Evolutionary conservation across 53 echinoderm and acorn worm species (phyloP).

Genomic region (Temnopleurus reevesii): DNA sequence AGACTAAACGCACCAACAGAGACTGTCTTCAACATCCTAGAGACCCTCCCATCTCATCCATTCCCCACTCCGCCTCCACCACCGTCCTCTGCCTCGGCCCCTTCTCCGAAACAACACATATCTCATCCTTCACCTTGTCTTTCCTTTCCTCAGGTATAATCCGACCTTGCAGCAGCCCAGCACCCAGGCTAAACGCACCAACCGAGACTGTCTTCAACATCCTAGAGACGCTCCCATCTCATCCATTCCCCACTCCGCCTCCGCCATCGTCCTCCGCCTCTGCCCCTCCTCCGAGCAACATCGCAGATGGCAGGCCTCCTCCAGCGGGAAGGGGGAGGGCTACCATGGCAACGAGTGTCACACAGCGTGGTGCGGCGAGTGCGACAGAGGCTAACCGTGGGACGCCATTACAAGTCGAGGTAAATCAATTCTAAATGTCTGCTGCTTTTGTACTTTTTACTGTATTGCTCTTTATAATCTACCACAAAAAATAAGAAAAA

Average conservation of each 20-base stretch:
- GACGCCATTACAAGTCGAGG: background rate
- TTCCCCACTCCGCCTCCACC: background rate
- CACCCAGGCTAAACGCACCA: background rate
- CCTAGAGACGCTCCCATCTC: slow-evolving; percentile 8
- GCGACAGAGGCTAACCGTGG: background rate
- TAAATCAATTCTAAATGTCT: no score
- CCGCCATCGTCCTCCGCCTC: background rate
- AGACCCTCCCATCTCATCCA: background rate
- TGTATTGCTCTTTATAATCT: no score
- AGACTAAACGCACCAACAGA: background rate
- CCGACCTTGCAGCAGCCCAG: slow-evolving; percentile 24
- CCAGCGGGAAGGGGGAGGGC: background rate
- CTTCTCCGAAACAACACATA: background rate
- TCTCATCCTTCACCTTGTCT: background rate
- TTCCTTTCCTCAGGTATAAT: background rate
- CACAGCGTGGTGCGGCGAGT: background rate
- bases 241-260: background rate
- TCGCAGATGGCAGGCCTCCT: background rate
- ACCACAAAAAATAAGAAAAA: no score
- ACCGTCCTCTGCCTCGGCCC: background rate
- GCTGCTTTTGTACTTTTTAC: no score
- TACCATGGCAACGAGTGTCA: background rate
- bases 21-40: slow-evolving; percentile 30
- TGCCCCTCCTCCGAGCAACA: background rate
- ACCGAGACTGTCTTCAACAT: slow-evolving; percentile 46